Percentiles rank a stretch among this genome's conserved stretches.
Conservation (phyloP, 1,140 invertebrate genomes). For the Lepidurus apus region DNA sequence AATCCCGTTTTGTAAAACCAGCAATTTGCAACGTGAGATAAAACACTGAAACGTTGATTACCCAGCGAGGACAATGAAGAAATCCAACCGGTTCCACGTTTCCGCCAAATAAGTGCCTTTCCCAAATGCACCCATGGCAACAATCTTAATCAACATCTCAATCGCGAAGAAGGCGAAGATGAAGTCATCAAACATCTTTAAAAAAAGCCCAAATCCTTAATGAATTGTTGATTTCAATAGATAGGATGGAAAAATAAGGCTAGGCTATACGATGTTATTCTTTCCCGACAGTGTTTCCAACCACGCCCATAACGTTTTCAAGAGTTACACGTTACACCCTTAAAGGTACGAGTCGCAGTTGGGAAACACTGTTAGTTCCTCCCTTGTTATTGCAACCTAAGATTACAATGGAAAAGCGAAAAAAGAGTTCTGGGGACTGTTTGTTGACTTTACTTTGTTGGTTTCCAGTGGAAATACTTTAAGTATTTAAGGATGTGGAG, state of each 20-base stretch:
- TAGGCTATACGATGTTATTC: not conserved
- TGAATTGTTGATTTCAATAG: not conserved
- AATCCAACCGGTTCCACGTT: slow-evolving; percentile 96
- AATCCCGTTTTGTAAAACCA: slow-evolving; percentile 17
- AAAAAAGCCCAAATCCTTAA: slow-evolving; percentile 38
- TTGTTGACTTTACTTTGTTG: slow-evolving; percentile 7
- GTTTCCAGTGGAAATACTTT: not conserved
- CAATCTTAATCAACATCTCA: slow-evolving; percentile 96
- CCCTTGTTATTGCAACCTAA: not conserved
- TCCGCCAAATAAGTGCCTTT: slow-evolving; percentile 92
- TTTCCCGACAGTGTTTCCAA: not conserved
- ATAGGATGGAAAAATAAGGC: not conserved
- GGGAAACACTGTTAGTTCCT: not conserved
- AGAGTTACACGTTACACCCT: not conserved
- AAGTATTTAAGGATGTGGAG: not conserved
- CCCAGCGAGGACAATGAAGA: slow-evolving; percentile 97
- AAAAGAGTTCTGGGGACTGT: not conserved
- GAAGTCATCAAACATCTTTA: slow-evolving; percentile 91
- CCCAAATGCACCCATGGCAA: slow-evolving; percentile 96
- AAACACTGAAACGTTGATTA: slow-evolving; percentile 48
- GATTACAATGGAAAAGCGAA: not conserved
- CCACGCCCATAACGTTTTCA: not conserved
- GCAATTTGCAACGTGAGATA: not conserved
- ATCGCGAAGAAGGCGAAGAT: slow-evolving; percentile 97
- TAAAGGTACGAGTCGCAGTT: not conserved